Evolutionary conservation across 1,140 invertebrate species (phyloP).

Genomic region (Bradysia coprophila): DNA sequence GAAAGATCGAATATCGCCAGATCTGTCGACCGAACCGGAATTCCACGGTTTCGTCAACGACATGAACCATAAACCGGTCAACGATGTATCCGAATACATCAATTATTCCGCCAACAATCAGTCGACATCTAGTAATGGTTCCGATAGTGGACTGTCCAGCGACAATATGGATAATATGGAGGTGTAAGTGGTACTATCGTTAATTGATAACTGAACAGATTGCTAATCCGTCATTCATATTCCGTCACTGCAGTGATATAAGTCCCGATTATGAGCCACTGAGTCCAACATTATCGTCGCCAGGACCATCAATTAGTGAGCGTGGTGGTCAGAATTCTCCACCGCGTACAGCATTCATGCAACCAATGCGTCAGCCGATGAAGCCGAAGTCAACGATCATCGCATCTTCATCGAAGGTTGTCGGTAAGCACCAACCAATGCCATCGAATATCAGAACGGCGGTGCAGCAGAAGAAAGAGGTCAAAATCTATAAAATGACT

Average conservation of each 20-base stretch:
- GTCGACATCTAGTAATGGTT: conserved; percentile 7
- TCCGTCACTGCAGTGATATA: background rate
- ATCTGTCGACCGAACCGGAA: background rate
- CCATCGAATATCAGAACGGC: background rate
- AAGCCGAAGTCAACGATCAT: no score
- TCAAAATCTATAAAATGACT: conserved; percentile 2
- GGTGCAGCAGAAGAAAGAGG: background rate
- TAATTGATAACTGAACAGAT: background rate
- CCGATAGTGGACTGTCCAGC: conserved; percentile 28
- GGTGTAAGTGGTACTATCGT: conserved; percentile 11
- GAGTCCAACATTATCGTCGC: conserved; percentile 3
- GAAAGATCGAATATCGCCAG: background rate
- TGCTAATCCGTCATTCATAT: background rate
- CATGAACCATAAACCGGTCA: background rate
- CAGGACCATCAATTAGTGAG: conserved; percentile 3
- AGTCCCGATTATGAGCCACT: conserved; percentile 23
- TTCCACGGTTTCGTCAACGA: background rate
- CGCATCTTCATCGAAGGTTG: background rate
- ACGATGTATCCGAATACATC: background rate
- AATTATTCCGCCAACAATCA: background rate
- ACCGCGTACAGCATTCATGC: background rate
- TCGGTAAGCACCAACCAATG: background rate
- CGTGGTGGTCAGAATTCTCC: conserved; percentile 2
- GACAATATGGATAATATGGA: conserved; percentile 29
- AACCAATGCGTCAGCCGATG: no score